Base-by-base conservation (phyloP, 92 coral and sea anemone species). In the Siderastrea radians region DNA sequence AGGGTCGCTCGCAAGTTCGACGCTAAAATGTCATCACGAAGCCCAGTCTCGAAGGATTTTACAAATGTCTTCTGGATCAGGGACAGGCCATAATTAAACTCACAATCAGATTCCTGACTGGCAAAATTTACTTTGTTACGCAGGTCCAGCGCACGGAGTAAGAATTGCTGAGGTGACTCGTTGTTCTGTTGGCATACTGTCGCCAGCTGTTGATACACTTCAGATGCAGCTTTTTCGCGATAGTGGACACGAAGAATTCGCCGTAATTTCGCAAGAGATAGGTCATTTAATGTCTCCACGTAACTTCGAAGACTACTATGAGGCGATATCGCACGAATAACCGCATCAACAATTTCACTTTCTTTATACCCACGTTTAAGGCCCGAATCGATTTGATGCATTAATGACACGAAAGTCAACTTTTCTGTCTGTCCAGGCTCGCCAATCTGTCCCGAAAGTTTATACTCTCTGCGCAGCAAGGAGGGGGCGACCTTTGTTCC, bases 61-160 rank as follows among this genome's bases (percentile, higher is more conserved):
- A 86, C 77, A 68, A 91, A 88, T 6, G 89, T 91, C 61, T 87
- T 87, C 72, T 84, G 93, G 50, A 94, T 86, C 64, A 93, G 86
- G 1, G 67, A 84, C 0, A 48, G 63, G 61, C 93, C 93, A 85
- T 94, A 88, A 82, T 78, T 91, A 66, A 87, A 87, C 70, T 93
- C 93, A 45, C 94, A 84, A 87, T 91, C 90, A 4, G 90, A 94
- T 52, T 93, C 94, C 81, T 86, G 93, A 65, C 94, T 93, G 63
- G 96, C 92, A 52, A 90, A 90, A 7, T 78, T 26, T 11, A 90
- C 96, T 57, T 90, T 87, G 79, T 93, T 86, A 19, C 91, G 86
- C 84, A 81, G 78, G 73, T 90, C 94, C 69, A 93, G 26, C 0
- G 79, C 83, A 19, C 88, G 75, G 76, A 86, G 79, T 19, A 93